Conservation (phyloP, 2,888 invertebrate species). For the Torymus auratus region DNA sequence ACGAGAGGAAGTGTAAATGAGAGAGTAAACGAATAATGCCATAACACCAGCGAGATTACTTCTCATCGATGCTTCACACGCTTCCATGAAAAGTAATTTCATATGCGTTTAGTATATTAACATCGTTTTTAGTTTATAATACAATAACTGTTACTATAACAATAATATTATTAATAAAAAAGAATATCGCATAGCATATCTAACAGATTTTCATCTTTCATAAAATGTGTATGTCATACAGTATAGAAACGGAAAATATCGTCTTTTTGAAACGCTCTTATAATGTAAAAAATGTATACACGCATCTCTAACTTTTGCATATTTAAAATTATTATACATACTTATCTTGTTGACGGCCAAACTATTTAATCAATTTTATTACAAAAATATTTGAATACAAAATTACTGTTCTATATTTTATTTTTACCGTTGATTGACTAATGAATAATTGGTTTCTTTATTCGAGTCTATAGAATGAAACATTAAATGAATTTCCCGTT, state of each 20-base stretch:
- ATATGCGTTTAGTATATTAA: constrained; percentile 43
- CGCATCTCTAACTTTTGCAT: neutral
- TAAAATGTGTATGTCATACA: constrained; percentile 36
- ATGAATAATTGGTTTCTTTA: too few species aligned
- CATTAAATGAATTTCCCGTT: too few species aligned
- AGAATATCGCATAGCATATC: constrained; percentile 60
- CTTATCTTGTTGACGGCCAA: neutral
- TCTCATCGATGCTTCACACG: constrained; percentile 42
- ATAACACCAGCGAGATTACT: constrained; percentile 55
- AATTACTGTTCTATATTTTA: neutral
- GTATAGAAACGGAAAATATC: neutral
- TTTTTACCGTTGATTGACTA: too few species aligned
- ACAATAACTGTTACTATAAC: constrained; percentile 43
- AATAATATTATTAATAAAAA: constrained; percentile 49
- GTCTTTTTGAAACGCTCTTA: constrained; percentile 30
- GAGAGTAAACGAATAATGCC: constrained; percentile 34
- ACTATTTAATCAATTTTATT: constrained; percentile 1
- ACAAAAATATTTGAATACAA: neutral
- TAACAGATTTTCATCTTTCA: constrained; percentile 58
- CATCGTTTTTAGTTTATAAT: constrained; percentile 49
- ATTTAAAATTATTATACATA: constrained; percentile 4
- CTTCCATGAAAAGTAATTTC: constrained; percentile 54
- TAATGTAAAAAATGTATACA: constrained; percentile 24
- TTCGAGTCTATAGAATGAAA: too few species aligned
- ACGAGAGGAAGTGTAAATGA: constrained; percentile 5